A percentile compares a stretch with the other conserved stretches of the same genome.
Conservation (phyloP, 2,113 vertebrate genomes). For the Aepyceros melampus region DNA sequence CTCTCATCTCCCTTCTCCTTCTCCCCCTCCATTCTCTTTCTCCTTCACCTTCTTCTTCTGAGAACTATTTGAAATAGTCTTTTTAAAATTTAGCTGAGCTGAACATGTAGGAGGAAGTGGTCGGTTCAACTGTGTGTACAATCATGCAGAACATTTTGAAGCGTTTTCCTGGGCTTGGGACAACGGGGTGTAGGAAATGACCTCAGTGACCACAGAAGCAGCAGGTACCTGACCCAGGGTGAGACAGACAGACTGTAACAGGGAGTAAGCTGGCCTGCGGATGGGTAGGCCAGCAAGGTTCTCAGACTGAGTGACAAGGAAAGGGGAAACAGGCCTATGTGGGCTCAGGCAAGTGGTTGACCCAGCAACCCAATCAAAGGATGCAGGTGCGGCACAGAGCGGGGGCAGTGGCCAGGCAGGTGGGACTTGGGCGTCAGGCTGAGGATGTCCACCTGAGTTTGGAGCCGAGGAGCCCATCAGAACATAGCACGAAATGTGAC, state of each 20-base stretch:
- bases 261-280: not conserved
- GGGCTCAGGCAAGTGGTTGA: not conserved
- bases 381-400: not conserved
- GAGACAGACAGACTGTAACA: not conserved
- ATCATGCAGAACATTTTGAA: not conserved
- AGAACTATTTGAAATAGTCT: not conserved
- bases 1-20: not conserved
- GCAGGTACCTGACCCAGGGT: not conserved
- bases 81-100: not conserved
- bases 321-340: not conserved
- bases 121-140: not conserved
- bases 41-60: not conserved
- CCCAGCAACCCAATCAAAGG: not conserved
- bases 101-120: not conserved
- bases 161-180: not conserved
- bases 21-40: not conserved
- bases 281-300: not conserved
- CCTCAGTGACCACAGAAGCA: not conserved
- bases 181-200: not conserved
- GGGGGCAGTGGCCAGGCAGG: not conserved
- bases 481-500: not conserved
- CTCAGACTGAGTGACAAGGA: not conserved
- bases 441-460: not conserved
- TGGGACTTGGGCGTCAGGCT: not conserved
- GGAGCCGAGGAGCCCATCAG: not conserved